These are phyloP conservation scores for Himalopsyche japonica DNA, from an alignment of 2,888 invertebrate species.

Conservation along the genomic window DNA sequence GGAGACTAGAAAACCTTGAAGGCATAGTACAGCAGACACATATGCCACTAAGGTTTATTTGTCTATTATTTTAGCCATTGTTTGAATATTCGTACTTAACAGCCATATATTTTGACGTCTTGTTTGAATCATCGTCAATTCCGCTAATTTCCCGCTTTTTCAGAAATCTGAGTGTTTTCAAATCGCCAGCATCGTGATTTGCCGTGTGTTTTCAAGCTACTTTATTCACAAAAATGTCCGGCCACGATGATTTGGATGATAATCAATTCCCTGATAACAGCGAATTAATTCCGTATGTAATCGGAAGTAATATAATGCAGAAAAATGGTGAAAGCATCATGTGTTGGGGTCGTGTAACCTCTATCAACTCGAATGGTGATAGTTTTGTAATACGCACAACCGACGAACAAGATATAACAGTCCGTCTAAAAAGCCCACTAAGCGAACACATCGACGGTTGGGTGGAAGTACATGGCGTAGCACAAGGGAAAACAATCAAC, in stretches of 20 bases:
- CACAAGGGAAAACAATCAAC: constrained; percentile 54
- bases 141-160: background rate
- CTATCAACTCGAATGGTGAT: constrained; percentile 53
- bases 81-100: too few species aligned
- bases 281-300: constrained; percentile 56
- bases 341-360: constrained; percentile 57
- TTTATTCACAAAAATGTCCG: background rate
- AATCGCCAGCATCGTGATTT: background rate
- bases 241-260: constrained; percentile 53
- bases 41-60: too few species aligned
- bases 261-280: constrained; percentile 57
- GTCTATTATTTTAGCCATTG: too few species aligned
- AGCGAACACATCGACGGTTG: constrained; percentile 56
- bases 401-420: constrained; percentile 56
- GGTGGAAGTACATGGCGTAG: constrained; percentile 56
- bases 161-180: background rate
- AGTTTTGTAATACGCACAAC: constrained; percentile 55
- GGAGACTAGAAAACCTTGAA: too few species aligned
- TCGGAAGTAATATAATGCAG: constrained; percentile 53
- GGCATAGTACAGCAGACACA: too few species aligned
- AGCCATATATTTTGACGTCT: too few species aligned
- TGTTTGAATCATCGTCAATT: background rate
- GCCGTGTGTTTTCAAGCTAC: background rate
- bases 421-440: constrained; percentile 51
- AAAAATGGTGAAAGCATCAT: constrained; percentile 57